Evolutionary conservation across 2,113 vertebrate species (phyloP).

Genomic region (Misgurnus mizolepis): DNA sequence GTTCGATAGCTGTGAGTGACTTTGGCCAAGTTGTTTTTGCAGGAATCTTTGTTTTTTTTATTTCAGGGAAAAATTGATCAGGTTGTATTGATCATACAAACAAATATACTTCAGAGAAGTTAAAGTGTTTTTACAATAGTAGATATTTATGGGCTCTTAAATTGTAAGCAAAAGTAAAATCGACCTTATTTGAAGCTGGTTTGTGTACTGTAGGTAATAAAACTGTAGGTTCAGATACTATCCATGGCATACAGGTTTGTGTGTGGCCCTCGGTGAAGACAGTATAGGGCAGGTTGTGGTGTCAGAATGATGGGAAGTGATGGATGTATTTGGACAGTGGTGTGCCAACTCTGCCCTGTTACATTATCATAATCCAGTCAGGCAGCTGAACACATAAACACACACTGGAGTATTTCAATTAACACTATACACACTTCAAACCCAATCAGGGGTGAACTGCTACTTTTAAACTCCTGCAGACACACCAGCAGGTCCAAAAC

Average conservation of each 20-base stretch:
- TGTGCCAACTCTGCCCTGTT: constrained; percentile 80
- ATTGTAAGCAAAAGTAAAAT: constrained; percentile 8
- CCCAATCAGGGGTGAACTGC: constrained; percentile 17
- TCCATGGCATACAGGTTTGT: constrained; percentile 8
- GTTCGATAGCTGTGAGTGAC: constrained; percentile 27
- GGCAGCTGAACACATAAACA: constrained; percentile 49
- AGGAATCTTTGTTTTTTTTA: constrained; percentile 14
- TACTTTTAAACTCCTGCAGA: background rate
- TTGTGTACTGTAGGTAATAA: background rate
- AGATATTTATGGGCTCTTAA: constrained; percentile 20
- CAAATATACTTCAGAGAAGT: constrained; percentile 33
- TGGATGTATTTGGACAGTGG: constrained; percentile 86
- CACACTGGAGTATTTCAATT: constrained; percentile 29
- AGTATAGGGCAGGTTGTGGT: constrained; percentile 69
- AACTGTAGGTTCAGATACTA: background rate
- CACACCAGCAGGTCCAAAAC: no score
- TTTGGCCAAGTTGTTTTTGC: constrained; percentile 26
- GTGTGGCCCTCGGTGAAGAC: constrained; percentile 50
- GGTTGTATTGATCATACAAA: constrained; percentile 45
- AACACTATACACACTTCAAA: constrained; percentile 10
- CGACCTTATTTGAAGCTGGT: background rate
- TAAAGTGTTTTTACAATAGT: constrained; percentile 36
- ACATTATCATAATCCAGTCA: constrained; percentile 85
- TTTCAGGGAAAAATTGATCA: constrained; percentile 39
- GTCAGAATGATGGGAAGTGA: constrained; percentile 78